Conservation (phyloP, 1,140 invertebrate species). For the Gerris buenoi region DNA sequence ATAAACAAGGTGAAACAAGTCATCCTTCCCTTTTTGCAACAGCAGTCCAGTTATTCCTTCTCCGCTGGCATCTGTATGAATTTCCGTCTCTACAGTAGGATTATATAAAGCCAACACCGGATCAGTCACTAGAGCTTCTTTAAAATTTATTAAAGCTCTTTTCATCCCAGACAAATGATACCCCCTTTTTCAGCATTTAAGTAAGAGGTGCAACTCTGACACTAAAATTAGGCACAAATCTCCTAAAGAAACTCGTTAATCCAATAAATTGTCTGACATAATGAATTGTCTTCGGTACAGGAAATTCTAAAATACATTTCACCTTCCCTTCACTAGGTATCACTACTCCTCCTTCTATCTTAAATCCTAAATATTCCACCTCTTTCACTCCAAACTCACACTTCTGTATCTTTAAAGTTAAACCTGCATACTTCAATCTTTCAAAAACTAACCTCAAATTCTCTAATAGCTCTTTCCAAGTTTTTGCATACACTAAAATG, state of each 20-base stretch:
- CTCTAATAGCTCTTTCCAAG: background rate
- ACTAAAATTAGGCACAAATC: background rate
- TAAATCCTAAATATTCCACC: background rate
- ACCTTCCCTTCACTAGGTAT: background rate
- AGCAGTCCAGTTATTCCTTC: background rate
- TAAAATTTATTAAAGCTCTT: background rate
- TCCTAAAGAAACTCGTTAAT: background rate
- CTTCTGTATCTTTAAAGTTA: background rate
- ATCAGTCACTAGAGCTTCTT: background rate
- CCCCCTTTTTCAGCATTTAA: background rate
- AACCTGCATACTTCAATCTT: background rate
- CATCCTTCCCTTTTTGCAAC: background rate
- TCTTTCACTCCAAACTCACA: background rate
- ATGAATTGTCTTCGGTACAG: background rate
- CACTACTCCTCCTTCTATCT: background rate
- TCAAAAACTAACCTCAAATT: background rate
- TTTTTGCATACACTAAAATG: background rate
- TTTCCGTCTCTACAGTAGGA: background rate
- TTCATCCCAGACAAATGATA: background rate
- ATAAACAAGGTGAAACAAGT: background rate
- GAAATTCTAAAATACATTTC: background rate
- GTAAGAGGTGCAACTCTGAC: background rate
- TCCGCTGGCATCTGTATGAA: background rate
- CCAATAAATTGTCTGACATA: background rate
- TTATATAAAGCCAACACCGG: background rate